Evolutionary conservation across 1,140 invertebrate genomes (phyloP).

Genomic region (Tribolium castaneum): DNA sequence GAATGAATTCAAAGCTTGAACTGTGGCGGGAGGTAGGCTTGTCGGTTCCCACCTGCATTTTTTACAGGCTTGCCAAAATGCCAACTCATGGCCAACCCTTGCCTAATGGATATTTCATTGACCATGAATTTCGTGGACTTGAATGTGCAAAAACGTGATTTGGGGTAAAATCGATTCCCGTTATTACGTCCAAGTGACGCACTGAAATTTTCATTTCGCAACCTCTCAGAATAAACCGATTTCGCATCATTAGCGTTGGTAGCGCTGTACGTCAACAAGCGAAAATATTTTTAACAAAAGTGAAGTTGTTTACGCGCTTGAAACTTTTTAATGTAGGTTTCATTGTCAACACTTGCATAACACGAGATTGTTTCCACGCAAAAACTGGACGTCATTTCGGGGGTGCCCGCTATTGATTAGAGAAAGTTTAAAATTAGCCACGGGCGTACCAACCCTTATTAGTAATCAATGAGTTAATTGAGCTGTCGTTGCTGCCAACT

Average conservation of each 20-base stretch:
- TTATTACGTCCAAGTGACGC: not conserved
- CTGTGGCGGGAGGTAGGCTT: too few species aligned
- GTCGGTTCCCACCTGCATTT: too few species aligned
- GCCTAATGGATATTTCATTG: not conserved
- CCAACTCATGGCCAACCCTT: not conserved
- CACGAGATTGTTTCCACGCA: not conserved
- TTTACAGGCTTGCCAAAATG: not conserved
- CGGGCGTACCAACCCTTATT: not conserved
- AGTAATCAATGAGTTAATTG: not conserved
- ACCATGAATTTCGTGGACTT: not conserved
- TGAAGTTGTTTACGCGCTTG: not conserved
- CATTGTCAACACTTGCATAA: not conserved
- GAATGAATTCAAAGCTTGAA: too few species aligned
- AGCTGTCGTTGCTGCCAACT: not conserved
- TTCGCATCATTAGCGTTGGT: not conserved
- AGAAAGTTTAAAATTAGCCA: not conserved
- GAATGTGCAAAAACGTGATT: not conserved
- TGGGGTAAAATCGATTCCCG: not conserved
- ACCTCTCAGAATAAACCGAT: not conserved
- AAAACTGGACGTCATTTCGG: not conserved
- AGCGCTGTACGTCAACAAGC: not conserved
- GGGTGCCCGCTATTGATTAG: not conserved
- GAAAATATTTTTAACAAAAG: conserved; percentile 1
- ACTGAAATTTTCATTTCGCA: not conserved
- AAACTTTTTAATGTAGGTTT: not conserved